Conservation (phyloP, 2,113 vertebrate species). For the Guaruba guarouba region DNA sequence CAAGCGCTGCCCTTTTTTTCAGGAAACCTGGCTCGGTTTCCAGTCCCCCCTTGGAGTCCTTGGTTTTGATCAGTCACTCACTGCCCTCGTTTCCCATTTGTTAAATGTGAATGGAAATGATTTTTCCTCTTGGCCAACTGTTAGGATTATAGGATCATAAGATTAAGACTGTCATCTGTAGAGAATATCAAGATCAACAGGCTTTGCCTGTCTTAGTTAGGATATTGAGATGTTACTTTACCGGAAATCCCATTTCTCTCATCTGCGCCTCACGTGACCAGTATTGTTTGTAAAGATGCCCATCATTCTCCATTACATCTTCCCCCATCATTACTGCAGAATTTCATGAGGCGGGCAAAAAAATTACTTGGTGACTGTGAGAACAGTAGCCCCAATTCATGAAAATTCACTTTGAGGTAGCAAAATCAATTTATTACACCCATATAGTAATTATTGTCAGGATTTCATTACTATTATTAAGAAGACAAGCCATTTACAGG, state of each 20-base stretch:
- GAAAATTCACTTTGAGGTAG: slow-evolving; percentile 25
- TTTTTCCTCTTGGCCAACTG: neutral
- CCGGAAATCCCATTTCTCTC: neutral
- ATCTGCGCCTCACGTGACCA: neutral
- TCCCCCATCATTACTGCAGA: neutral
- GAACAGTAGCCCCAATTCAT: slow-evolving; percentile 22
- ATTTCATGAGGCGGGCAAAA: slow-evolving; percentile 17
- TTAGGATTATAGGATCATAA: neutral
- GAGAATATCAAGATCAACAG: neutral
- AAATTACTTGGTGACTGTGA: neutral
- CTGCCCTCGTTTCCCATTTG: neutral
- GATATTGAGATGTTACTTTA: neutral
- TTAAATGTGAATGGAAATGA: neutral
- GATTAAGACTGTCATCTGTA: neutral
- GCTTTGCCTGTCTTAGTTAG: neutral
- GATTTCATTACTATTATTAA: slow-evolving; percentile 16
- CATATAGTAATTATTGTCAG: slow-evolving; percentile 10
- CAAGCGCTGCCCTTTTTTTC: neutral
- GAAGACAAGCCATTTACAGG: neutral
- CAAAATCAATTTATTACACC: slow-evolving; percentile 38
- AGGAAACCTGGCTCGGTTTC: neutral
- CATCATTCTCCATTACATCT: neutral
- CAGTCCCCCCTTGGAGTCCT: neutral
- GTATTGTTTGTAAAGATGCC: neutral
- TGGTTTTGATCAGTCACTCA: neutral